phyloP scores from a whole-genome alignment of 2,888 invertebrate species.

The Anoplius nigerrimus region DNA sequence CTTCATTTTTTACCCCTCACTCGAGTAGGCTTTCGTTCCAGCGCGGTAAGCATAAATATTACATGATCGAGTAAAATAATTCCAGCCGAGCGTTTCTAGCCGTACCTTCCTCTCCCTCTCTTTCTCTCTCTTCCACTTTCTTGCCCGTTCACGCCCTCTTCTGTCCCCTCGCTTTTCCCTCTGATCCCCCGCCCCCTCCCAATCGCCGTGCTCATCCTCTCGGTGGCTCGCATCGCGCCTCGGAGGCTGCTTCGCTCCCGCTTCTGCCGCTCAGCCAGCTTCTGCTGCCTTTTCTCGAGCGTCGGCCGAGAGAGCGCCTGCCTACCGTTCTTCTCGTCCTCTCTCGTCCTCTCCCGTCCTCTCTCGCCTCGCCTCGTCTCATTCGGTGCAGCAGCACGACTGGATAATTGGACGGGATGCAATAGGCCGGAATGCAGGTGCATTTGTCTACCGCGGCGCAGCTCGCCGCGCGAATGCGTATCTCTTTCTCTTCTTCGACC shows the following conservation, averaged over 20 bases:
- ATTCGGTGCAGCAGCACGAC: slow-evolving; percentile 32
- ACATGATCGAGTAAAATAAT: slow-evolving; percentile 51
- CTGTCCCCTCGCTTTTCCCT: too few species aligned
- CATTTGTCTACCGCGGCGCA: slow-evolving; percentile 49
- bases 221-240: not conserved
- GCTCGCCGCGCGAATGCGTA: slow-evolving; percentile 39
- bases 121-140: slow-evolving; percentile 13
- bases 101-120: not conserved
- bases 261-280: not conserved
- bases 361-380: slow-evolving; percentile 21
- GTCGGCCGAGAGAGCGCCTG: not conserved
- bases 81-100: slow-evolving; percentile 21
- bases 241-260: too few species aligned
- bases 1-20: not conserved
- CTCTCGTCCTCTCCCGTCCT: not conserved
- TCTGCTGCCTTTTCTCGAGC: not conserved
- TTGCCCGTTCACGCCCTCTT: slow-evolving; percentile 8
- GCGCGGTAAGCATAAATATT: slow-evolving; percentile 45
- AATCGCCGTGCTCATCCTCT: too few species aligned
- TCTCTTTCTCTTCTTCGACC: slow-evolving; percentile 34
- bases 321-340: not conserved
- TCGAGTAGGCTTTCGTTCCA: not conserved
- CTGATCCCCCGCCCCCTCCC: too few species aligned
- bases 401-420: slow-evolving; percentile 55
- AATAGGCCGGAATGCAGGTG: slow-evolving; percentile 56